Evolutionary conservation across 1,140 invertebrate genomes (phyloP), one percentile per base, ranked within the genome.

Genomic region (Macrostomum lignano): DNA sequence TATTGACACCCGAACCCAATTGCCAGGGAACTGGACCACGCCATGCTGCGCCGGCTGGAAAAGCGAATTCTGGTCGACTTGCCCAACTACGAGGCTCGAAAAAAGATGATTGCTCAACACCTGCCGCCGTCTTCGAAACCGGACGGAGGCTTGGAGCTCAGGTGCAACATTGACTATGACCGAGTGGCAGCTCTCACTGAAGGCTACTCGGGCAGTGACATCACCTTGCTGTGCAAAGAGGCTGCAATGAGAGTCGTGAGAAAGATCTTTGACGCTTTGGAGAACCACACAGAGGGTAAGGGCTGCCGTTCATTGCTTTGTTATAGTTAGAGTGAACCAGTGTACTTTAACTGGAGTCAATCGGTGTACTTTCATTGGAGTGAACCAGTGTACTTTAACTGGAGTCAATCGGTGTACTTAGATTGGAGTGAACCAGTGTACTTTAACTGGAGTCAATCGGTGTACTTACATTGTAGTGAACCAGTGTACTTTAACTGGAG

Each of bases 141-240:
- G 42, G 49, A 14, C 46, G 48, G 31, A 55, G 61, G 21, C 46
- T 51, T 11, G 35, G 42, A 9, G 29, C 7, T 31, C 7, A 31
- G 20, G 20, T 31, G 9, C 29, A 21, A 31, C 11, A 31, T 31
- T 9, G 29, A 33, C 6, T 33, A 33, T 25, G 20, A 25, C n/a
- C 7, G 11, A 33, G 31, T 6, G 30, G 31, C 5, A 33, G 11
- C 7, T n/a, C n/a, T 60, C 40, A 75, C 73, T 0, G 65, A 71
- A 14, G 68, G 69, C 3, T 88, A 78, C 48, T 75, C 74, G 4
- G 74, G 76, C 4, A 73, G 74, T 13, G 79, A 91, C 47, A 67
- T 88, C n/a, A 71, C 70, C 42, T 50, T 74, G 39, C 64, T 78
- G 7, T 79, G 74, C 46, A 84, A 82, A 60, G 77, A 88, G 63